These are phyloP conservation scores for Drosophila suboccidentalis DNA, from an alignment of 2,888 invertebrate genomes.

Conservation along the genomic window DNA sequence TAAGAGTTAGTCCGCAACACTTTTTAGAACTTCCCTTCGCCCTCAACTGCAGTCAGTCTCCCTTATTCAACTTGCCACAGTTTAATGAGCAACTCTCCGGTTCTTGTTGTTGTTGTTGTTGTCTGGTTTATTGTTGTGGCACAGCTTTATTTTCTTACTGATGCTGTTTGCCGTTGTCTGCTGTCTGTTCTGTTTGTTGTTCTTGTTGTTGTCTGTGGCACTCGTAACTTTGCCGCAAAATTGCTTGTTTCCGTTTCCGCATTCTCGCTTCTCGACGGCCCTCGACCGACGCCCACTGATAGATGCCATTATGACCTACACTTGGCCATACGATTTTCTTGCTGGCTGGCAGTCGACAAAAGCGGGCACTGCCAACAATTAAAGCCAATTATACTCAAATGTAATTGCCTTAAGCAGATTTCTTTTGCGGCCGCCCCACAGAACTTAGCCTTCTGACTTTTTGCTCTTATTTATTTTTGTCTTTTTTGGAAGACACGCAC, in stretches of 20 bases:
- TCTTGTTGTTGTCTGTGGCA: slow-evolving; percentile 64
- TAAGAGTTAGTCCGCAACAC: slow-evolving; percentile 36
- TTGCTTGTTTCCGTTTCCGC: slow-evolving; percentile 84
- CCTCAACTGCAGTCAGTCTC: neutral
- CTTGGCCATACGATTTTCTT: slow-evolving; percentile 68
- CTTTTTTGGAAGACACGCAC: slow-evolving; percentile 8
- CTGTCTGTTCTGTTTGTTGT: slow-evolving; percentile 16
- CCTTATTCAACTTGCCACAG: slow-evolving; percentile 8
- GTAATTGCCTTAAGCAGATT: slow-evolving; percentile 83
- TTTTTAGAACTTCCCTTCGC: slow-evolving; percentile 23
- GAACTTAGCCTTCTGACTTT: slow-evolving; percentile 32
- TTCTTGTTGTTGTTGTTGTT: slow-evolving; percentile 25
- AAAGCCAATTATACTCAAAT: slow-evolving; percentile 84
- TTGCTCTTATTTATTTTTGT: slow-evolving; percentile 12
- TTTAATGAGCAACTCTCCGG: slow-evolving; percentile 52
- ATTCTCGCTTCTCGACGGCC: slow-evolving; percentile 50
- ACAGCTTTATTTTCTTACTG: slow-evolving; percentile 57
- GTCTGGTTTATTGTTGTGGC: slow-evolving; percentile 60
- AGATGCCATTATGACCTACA: slow-evolving; percentile 83
- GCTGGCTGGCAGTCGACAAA: slow-evolving; percentile 40
- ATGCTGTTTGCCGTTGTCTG: slow-evolving; percentile 25
- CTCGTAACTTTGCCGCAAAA: slow-evolving; percentile 83
- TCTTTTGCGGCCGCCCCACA: slow-evolving; percentile 45
- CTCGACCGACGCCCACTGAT: slow-evolving; percentile 69
- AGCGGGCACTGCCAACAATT: slow-evolving; percentile 76